These are phyloP conservation scores for Pogonomyrmex barbatus DNA, from an alignment of 1,140 invertebrate species.

Conservation along the genomic window DNA sequence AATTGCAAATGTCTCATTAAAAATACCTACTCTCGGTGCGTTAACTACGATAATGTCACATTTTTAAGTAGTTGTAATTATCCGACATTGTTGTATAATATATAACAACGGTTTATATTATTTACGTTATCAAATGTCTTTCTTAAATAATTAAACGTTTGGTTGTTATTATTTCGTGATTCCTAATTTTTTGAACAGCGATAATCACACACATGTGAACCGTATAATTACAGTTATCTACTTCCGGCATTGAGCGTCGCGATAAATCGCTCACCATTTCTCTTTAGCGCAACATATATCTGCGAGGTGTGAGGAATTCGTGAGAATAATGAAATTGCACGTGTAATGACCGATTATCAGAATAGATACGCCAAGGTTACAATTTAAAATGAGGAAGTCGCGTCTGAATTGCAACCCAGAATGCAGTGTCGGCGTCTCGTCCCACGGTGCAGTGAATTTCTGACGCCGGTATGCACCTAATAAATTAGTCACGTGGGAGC, in stretches of 20 bases:
- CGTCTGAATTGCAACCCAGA: constrained; percentile 42
- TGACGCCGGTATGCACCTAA: constrained; percentile 60
- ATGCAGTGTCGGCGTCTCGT: constrained; percentile 37
- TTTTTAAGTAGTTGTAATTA: constrained; percentile 16
- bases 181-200: not conserved
- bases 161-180: not conserved
- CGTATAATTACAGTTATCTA: constrained; percentile 44
- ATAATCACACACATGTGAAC: constrained; percentile 7
- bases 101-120: not conserved
- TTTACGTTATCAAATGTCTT: not conserved
- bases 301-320: constrained; percentile 46
- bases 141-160: constrained; percentile 4
- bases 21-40: not conserved
- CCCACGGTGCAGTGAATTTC: constrained; percentile 59
- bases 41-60: not conserved
- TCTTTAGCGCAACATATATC: constrained; percentile 21
- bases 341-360: constrained; percentile 59
- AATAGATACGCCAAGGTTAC: constrained; percentile 56
- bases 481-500: constrained; percentile 67
- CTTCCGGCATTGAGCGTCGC: constrained; percentile 38
- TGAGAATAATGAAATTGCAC: constrained; percentile 55
- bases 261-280: constrained; percentile 40
- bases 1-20: constrained; percentile 23
- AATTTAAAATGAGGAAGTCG: constrained; percentile 62
- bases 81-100: not conserved